These are phyloP conservation scores for Ceyx melanurus DNA, from an alignment of 2,113 vertebrate species.

Conservation along the genomic window DNA sequence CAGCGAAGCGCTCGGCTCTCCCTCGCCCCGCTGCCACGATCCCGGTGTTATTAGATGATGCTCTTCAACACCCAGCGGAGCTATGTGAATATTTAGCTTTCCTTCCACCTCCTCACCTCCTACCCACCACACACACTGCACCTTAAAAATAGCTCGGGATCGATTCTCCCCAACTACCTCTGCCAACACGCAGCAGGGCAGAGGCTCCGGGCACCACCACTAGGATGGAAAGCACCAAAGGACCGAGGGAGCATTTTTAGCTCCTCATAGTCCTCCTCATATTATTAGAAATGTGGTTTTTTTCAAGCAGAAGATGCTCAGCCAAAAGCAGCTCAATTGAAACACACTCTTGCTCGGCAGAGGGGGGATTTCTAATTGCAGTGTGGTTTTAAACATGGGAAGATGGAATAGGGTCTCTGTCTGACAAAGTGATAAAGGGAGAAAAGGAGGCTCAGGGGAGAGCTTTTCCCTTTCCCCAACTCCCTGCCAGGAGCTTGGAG, in stretches of 20 bases:
- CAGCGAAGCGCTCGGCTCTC: background rate
- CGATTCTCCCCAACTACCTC: slow-evolving; percentile 37
- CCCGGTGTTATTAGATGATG: slow-evolving; percentile 35
- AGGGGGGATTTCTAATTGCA: background rate
- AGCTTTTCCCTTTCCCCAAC: too few species aligned
- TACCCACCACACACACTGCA: slow-evolving; percentile 48
- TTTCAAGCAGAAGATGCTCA: background rate
- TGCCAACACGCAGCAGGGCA: background rate
- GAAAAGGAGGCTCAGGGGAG: too few species aligned
- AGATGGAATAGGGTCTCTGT: background rate
- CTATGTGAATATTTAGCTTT: slow-evolving; percentile 64
- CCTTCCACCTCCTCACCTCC: slow-evolving; percentile 67
- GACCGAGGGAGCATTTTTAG: slow-evolving; percentile 12
- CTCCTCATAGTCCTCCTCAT: background rate
- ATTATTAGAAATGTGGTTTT: background rate
- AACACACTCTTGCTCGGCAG: background rate
- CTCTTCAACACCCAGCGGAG: slow-evolving; percentile 26
- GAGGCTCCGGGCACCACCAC: background rate
- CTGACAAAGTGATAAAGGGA: too few species aligned
- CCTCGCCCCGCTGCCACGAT: slow-evolving; percentile 31
- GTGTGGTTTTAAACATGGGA: background rate
- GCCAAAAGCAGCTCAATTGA: background rate
- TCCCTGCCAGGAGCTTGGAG: too few species aligned
- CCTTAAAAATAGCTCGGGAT: slow-evolving; percentile 62
- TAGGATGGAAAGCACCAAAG: background rate